These are phyloP conservation scores for Latrodectus geometricus DNA, from an alignment of 1,140 invertebrate species.

Conservation along the genomic window DNA sequence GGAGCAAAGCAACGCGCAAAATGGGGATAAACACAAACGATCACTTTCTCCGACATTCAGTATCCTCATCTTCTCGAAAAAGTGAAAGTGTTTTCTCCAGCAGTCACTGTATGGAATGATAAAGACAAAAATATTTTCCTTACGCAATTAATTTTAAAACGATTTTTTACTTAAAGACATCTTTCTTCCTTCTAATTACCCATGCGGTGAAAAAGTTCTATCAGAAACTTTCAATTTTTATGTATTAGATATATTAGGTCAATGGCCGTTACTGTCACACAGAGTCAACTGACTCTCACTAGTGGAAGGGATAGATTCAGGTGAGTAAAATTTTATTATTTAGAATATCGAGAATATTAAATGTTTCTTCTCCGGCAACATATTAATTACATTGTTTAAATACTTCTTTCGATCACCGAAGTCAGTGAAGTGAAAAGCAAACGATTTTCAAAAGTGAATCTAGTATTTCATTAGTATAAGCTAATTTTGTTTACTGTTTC, in stretches of 20 bases:
- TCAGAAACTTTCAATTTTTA: neutral
- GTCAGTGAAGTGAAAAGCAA: too few species aligned
- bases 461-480: too few species aligned
- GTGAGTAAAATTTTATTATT: constrained; percentile 12
- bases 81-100: constrained; percentile 39
- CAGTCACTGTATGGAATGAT: neutral
- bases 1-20: constrained; percentile 41
- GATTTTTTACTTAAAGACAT: neutral
- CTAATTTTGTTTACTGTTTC: too few species aligned
- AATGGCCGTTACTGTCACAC: constrained; percentile 59
- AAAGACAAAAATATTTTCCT: neutral
- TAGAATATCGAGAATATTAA: too few species aligned
- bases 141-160: neutral
- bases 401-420: too few species aligned
- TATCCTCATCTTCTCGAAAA: constrained; percentile 53
- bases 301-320: constrained; percentile 61
- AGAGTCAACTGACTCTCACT: constrained; percentile 60
- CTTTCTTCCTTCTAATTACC: neutral
- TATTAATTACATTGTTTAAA: too few species aligned
- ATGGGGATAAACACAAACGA: constrained; percentile 51
- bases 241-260: neutral
- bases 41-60: constrained; percentile 60
- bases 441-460: too few species aligned
- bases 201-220: neutral
- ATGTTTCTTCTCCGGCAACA: too few species aligned